These are phyloP conservation scores for Agriopis leucophaearia DNA, from an alignment of 2,888 invertebrate genomes.

Conservation along the genomic window DNA sequence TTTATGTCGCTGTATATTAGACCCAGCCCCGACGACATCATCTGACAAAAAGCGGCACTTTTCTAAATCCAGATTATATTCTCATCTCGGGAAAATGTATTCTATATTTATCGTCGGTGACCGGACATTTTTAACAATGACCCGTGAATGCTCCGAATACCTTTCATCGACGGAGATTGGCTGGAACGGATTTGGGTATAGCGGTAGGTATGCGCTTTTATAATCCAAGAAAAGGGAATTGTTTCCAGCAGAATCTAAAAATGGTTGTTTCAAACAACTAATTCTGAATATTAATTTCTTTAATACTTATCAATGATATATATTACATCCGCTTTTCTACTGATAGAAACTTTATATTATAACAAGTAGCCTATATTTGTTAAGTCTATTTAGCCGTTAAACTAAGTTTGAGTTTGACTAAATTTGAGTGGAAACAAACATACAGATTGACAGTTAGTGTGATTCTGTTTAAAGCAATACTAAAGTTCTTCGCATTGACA, in stretches of 20 bases:
- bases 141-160: conserved; percentile 53
- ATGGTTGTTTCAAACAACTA: no score
- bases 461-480: no score
- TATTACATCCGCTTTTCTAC: no score
- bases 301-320: no score
- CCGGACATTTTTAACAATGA: conserved; percentile 76
- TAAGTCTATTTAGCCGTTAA: no score
- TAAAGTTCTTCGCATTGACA: no score
- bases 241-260: neutral
- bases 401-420: no score
- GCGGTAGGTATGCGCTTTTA: conserved; percentile 8
- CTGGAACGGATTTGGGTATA: conserved; percentile 52
- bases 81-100: conserved; percentile 75
- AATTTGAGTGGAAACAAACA: no score
- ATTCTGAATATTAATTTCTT: neutral
- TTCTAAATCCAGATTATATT: conserved; percentile 78
- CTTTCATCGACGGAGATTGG: conserved; percentile 63
- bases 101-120: conserved; percentile 79
- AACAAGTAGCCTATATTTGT: no score
- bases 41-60: conserved; percentile 59
- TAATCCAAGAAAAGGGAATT: neutral
- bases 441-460: no score
- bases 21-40: conserved; percentile 49
- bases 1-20: conserved; percentile 47
- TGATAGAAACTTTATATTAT: no score